A percentile compares a stretch with the other conserved stretches of the same genome.
phyloP scores from a whole-genome alignment of 2,113 vertebrate genomes.

The Oreochromis tanganicae region DNA sequence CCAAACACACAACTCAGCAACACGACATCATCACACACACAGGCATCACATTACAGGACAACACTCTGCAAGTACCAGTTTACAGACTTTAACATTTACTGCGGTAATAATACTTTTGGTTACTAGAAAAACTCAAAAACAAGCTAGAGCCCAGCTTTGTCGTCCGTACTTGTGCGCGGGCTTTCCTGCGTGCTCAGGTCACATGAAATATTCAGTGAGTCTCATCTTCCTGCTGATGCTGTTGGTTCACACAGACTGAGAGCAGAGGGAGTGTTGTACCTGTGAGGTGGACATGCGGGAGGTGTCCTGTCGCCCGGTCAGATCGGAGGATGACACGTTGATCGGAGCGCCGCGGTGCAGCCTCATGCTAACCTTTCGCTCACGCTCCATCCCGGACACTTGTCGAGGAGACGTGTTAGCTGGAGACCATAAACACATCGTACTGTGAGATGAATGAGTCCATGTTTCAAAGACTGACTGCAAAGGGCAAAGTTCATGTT shows the following conservation, averaged over 20 bases:
- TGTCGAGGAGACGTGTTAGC: constrained; percentile 86
- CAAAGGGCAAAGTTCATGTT: not conserved
- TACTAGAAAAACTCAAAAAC: not conserved
- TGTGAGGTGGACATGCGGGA: constrained; percentile 97
- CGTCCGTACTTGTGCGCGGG: not conserved
- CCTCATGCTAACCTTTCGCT: constrained; percentile 95
- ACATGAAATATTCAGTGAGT: not conserved
- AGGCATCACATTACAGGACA: no score
- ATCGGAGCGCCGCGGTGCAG: constrained; percentile 90
- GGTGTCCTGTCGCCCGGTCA: constrained; percentile 91
- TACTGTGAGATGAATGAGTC: not conserved
- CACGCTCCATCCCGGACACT: constrained; percentile 86
- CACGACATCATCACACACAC: not conserved
- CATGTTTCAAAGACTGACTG: not conserved
- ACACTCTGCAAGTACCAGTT: not conserved
- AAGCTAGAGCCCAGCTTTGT: not conserved
- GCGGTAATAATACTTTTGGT: no score
- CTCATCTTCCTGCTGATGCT: not conserved
- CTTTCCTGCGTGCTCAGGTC: not conserved
- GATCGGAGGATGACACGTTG: constrained; percentile 89
- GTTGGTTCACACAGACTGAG: not conserved
- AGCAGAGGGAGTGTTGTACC: constrained; percentile 64
- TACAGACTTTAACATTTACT: not conserved
- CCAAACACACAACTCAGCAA: not conserved
- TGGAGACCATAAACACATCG: constrained; percentile 24